phyloP scores from a whole-genome alignment of 2,113 vertebrate species.

The Pimephales promelas region DNA sequence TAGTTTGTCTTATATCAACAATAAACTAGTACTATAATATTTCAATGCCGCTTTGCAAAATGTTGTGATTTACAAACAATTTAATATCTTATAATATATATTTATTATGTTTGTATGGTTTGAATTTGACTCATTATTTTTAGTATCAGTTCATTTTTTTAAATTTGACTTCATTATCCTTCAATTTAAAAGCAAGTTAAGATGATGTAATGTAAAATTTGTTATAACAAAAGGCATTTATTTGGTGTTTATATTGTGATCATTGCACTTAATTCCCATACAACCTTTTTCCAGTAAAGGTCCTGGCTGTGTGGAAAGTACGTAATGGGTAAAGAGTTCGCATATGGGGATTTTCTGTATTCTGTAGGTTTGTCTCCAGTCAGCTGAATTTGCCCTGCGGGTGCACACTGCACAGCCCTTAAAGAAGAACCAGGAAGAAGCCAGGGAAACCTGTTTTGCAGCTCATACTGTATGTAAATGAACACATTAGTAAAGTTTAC shows the following conservation, averaged over 20 bases:
- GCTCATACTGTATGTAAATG: slow-evolving; percentile 8
- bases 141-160: background rate
- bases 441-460: slow-evolving; percentile 13
- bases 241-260: no score
- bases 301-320: background rate
- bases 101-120: background rate
- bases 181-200: no score
- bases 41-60: background rate
- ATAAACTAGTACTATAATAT: background rate
- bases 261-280: background rate
- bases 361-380: background rate
- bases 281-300: background rate
- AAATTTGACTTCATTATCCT: no score
- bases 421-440: background rate
- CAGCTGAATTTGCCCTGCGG: slow-evolving; percentile 9
- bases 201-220: no score
- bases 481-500: background rate
- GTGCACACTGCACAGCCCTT: background rate
- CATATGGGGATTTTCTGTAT: no score
- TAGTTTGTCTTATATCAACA: background rate
- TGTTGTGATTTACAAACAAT: background rate
- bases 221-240: no score
- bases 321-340: background rate
- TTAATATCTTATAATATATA: no score
- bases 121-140: background rate